These are phyloP conservation scores for Sinocyclocheilus maitianheensis DNA, from an alignment of 2,113 vertebrate species.

Conservation along the genomic window DNA sequence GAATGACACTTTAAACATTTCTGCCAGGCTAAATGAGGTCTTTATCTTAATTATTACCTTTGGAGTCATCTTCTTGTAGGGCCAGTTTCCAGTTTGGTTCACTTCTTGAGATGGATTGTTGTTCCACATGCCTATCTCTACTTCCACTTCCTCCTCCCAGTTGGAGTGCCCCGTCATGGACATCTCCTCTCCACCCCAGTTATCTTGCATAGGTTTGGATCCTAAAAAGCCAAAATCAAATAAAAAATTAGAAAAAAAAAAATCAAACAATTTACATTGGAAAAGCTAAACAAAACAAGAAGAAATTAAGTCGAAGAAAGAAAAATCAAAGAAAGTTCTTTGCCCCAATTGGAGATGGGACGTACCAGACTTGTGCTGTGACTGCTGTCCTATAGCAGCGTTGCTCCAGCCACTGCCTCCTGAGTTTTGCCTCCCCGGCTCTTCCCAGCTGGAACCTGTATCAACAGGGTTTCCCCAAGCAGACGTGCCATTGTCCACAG, in stretches of 20 bases:
- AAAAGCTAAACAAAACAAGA: not conserved
- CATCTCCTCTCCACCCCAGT: conserved; percentile 88
- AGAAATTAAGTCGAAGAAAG: not conserved
- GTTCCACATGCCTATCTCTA: conserved; percentile 98
- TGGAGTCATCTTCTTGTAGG: conserved; percentile 87
- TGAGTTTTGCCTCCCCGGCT: conserved; percentile 73
- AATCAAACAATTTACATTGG: not conserved
- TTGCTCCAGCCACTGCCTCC: conserved; percentile 77
- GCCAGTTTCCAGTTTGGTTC: conserved; percentile 87
- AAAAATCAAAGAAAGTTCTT: not conserved
- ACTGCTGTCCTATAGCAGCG: conserved; percentile 76
- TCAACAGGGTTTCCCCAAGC: conserved; percentile 95
- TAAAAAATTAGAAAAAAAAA: not conserved
- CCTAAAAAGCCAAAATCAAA: conserved; percentile 63
- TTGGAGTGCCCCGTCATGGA: conserved; percentile 79
- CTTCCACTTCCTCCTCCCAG: conserved; percentile 92
- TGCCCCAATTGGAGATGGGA: not conserved
- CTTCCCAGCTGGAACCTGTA: conserved; percentile 82
- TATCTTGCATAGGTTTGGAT: conserved; percentile 94
- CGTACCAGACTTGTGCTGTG: conserved; percentile 84
- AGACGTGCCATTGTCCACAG: conserved; percentile 94
- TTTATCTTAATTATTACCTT: conserved; percentile 79
- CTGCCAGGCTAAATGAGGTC: not conserved
- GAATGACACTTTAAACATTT: not conserved
- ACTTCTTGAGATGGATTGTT: conserved; percentile 86